Conservation (phyloP, 1,140 invertebrate species). For the Drosophila oshimai region DNA sequence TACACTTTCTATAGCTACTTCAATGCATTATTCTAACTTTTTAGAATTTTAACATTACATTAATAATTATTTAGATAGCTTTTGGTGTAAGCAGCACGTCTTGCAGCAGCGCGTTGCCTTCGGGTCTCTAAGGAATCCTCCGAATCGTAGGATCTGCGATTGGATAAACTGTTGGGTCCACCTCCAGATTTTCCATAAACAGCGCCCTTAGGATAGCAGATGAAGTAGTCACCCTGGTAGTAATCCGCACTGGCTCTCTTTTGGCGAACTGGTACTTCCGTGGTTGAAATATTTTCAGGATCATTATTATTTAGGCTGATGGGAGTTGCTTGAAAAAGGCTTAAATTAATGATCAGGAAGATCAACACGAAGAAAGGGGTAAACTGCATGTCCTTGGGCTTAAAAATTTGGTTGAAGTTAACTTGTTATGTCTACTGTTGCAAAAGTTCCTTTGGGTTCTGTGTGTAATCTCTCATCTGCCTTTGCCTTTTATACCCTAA, state of each 20-base stretch:
- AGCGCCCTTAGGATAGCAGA: constrained; percentile 63
- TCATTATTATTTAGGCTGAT: neutral
- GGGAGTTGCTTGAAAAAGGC: constrained; percentile 24
- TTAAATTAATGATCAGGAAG: constrained; percentile 12
- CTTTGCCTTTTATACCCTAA: constrained; percentile 50
- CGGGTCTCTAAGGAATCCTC: too few species aligned
- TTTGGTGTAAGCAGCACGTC: too few species aligned
- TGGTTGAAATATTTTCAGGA: constrained; percentile 31
- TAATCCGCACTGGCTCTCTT: constrained; percentile 48
- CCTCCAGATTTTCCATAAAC: constrained; percentile 40
- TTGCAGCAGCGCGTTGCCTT: too few species aligned
- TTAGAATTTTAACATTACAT: neutral
- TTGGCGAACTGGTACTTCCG: constrained; percentile 44
- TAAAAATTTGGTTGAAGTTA: neutral
- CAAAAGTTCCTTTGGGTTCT: constrained; percentile 59
- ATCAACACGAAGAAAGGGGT: constrained; percentile 13
- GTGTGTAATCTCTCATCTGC: constrained; percentile 17
- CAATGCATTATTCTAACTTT: constrained; percentile 20
- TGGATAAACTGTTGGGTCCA: too few species aligned
- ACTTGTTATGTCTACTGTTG: constrained; percentile 13
- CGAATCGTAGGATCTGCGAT: constrained; percentile 48
- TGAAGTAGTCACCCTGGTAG: constrained; percentile 52
- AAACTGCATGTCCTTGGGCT: constrained; percentile 40
- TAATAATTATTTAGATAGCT: neutral
- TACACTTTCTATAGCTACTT: constrained; percentile 18